These are phyloP conservation scores for Ricordea florida DNA, from an alignment of 92 coral and sea anemone species.

Conservation along the genomic window DNA sequence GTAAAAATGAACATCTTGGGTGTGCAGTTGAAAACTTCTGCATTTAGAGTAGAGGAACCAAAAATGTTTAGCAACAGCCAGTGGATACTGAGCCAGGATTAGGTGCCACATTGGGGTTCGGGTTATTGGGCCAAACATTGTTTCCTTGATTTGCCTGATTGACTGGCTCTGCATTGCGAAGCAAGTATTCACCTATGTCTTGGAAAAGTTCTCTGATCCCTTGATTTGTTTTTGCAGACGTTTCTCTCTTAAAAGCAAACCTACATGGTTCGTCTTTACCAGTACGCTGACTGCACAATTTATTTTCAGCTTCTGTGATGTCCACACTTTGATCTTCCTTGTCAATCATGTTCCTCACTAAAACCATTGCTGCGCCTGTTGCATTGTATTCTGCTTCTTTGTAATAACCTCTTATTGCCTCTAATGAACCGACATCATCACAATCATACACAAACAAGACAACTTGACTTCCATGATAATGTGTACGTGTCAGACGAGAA, in stretches of 20 bases:
- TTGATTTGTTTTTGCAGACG: conserved; percentile 42
- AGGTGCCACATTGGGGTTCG: no score
- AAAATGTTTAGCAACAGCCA: no score
- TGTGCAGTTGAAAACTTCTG: no score
- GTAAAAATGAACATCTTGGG: no score
- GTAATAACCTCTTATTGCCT: not conserved
- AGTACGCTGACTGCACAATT: not conserved
- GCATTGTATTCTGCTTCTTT: conserved; percentile 47
- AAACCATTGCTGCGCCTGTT: conserved; percentile 55
- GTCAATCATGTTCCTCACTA: conserved; percentile 83
- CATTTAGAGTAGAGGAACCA: no score
- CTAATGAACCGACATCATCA: conserved; percentile 42
- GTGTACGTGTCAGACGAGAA: conserved; percentile 63
- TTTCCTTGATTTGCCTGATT: not conserved
- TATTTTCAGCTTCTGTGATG: not conserved
- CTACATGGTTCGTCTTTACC: not conserved
- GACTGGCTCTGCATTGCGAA: conserved; percentile 15
- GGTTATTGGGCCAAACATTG: no score
- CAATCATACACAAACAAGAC: conserved; percentile 80
- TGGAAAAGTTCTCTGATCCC: conserved; percentile 39
- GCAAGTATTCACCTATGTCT: conserved; percentile 29
- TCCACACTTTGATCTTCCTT: conserved; percentile 11
- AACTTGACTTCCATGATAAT: conserved; percentile 66
- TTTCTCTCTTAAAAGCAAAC: conserved; percentile 9
- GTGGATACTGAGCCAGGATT: no score